A percentile compares a stretch with the other conserved stretches of the same genome.
Evolutionary conservation across 2,797 vertebrate species (phyloP).

Genomic region (Coccyzus lansbergi): DNA sequence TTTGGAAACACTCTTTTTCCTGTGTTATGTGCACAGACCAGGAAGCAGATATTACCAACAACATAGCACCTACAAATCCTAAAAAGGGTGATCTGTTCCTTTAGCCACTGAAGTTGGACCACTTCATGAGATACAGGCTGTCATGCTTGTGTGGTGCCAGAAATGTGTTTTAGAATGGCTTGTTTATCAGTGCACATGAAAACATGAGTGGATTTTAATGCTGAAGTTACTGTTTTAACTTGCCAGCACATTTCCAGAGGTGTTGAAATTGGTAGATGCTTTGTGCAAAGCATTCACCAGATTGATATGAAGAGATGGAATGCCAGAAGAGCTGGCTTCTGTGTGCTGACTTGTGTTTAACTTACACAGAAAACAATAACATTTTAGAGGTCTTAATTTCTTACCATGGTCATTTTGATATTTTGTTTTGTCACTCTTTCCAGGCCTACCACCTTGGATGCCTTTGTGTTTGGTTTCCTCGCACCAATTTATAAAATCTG

Average conservation of each 20-base stretch:
- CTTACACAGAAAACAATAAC: accelerated
- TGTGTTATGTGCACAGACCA: neutral
- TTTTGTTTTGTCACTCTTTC: neutral
- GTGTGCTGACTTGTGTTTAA: neutral
- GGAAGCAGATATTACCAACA: neutral
- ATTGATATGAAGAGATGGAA: neutral
- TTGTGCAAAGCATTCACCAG: neutral
- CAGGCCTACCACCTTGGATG: conserved; percentile 95
- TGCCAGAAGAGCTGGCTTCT: neutral
- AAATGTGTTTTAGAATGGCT: neutral
- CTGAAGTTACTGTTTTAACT: neutral
- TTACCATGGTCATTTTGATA: neutral
- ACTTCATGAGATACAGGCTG: neutral
- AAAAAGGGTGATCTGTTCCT: neutral
- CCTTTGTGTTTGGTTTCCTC: conserved; percentile 94
- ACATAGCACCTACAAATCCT: neutral
- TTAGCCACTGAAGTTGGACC: neutral
- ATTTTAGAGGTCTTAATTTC: neutral
- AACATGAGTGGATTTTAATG: neutral
- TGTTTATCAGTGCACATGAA: neutral
- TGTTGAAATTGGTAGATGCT: neutral
- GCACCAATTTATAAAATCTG: conserved; percentile 91
- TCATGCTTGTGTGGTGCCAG: neutral
- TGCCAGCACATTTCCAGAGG: neutral
- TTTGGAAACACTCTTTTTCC: neutral